Base-by-base conservation (phyloP, 2,888 invertebrate genomes). In the Lasioglossum villosulum region DNA sequence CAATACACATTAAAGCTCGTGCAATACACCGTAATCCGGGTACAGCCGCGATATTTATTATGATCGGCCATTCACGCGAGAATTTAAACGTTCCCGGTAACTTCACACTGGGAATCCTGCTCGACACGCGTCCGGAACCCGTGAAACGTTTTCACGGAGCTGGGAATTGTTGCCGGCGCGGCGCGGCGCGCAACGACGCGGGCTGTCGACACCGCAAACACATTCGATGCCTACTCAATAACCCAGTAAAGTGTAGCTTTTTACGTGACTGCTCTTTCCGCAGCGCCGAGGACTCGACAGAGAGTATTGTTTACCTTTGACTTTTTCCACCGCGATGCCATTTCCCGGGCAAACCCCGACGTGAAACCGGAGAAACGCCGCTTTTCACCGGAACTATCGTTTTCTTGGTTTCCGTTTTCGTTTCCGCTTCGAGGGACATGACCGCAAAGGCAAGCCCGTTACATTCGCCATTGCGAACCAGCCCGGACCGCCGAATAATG, bases 221-320 rank as follows among this genome's bases (percentile, higher is more conserved):
- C 63, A 52, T 16, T 75, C 82, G 70, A 45, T 52, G 52, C 45
- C 70, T 72, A 76, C 48, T 76, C 76, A 63, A 82, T 82, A 71
- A 75, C 74, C 37, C 59, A 63, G 48, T 71, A n/a, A 71, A 83
- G 39, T 63, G 19, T 37, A 39, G 56, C 34, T 16, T 30, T 80
- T 39, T 63, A 16, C 56, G n/a, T 71, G 30, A 66, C 30, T 68
- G 0, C 16, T 56, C 39, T 30, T 34, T 66, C 23, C 66, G 10
- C 27, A 4, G 4, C 37, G n/a, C 37, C 52, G 34, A 63, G 27
- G 16, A 39, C 37, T 34, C 66, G 34, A 34, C 66, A 68, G 42
- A 14, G 14, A 48, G 72, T 72, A 83, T 75, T 83, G 75, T 83
- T 83, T 80, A 72, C 75, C 83, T 75, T 27, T n/a, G 72, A 75